Conservation (phyloP, 2,888 invertebrate species). For the Morpho helenor region DNA sequence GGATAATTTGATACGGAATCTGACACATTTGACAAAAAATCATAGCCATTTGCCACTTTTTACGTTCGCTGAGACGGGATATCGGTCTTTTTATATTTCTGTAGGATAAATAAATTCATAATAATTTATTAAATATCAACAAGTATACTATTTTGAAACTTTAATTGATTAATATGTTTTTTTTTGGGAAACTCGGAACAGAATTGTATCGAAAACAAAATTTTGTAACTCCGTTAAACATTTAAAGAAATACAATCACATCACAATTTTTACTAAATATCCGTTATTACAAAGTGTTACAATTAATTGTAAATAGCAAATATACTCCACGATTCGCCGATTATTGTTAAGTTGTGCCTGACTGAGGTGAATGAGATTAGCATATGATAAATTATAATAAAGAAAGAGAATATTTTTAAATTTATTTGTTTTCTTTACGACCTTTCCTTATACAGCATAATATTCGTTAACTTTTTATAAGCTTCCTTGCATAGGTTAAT, state of each 20-base stretch:
- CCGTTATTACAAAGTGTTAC: slow-evolving; percentile 5
- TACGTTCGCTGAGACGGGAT: too few relatives aligned
- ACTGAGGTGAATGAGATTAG: slow-evolving; percentile 66
- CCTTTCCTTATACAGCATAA: background rate
- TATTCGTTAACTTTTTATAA: too few relatives aligned
- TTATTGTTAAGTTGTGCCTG: slow-evolving; percentile 45
- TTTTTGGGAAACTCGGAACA: too few relatives aligned
- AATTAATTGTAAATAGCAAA: slow-evolving; percentile 45
- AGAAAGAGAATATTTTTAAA: slow-evolving; percentile 70
- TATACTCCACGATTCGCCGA: slow-evolving; percentile 59
- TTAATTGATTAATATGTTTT: too few relatives aligned
- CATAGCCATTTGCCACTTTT: too few relatives aligned
- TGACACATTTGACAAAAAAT: too few relatives aligned
- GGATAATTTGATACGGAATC: background rate
- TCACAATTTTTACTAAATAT: slow-evolving; percentile 6
- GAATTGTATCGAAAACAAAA: too few relatives aligned
- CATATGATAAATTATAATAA: slow-evolving; percentile 72
- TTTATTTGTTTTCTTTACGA: slow-evolving; percentile 22
- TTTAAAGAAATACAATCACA: background rate
- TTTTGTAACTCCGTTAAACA: background rate
- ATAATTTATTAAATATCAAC: too few relatives aligned
- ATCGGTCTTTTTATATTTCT: too few relatives aligned
- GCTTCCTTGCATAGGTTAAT: too few relatives aligned
- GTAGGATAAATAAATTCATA: too few relatives aligned
- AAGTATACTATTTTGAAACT: too few relatives aligned